phyloP scores from a whole-genome alignment of 2,797 vertebrate species.

The Podarcis lilfordi region DNA sequence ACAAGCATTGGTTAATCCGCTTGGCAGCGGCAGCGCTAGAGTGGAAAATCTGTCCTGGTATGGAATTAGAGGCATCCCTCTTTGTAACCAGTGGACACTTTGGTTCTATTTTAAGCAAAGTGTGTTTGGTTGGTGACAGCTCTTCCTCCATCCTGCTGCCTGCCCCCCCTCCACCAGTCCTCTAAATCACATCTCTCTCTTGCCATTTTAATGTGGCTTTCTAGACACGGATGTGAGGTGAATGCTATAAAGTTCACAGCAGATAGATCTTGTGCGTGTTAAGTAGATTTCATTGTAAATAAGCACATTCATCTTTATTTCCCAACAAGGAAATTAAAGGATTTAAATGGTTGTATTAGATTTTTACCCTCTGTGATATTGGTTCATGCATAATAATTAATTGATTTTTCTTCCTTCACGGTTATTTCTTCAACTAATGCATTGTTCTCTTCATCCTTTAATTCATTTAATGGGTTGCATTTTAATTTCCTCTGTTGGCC shows the following conservation, averaged over 20 bases:
- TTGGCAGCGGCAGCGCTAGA: too few species aligned
- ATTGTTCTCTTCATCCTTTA: slow-evolving; percentile 29
- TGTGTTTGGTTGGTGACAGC: neutral
- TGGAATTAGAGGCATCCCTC: neutral
- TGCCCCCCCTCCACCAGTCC: too few species aligned
- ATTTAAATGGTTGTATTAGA: slow-evolving; percentile 41
- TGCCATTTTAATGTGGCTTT: slow-evolving; percentile 22
- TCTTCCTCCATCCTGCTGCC: neutral
- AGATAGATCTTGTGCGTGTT: slow-evolving; percentile 4
- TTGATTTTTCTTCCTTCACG: slow-evolving; percentile 27
- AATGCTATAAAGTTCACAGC: slow-evolving; percentile 3
- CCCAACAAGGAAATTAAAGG: slow-evolving; percentile 32
- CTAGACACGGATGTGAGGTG: slow-evolving; percentile 15
- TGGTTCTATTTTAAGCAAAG: neutral
- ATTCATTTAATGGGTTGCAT: slow-evolving; percentile 22
- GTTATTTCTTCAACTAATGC: slow-evolving; percentile 15
- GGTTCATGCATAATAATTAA: slow-evolving; percentile 49
- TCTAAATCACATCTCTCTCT: neutral
- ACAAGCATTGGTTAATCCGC: too few species aligned
- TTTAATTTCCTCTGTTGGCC: slow-evolving; percentile 29
- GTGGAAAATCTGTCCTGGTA: neutral
- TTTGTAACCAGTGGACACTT: neutral
- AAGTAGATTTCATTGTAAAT: slow-evolving; percentile 36
- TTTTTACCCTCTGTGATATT: slow-evolving; percentile 29
- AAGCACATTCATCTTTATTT: slow-evolving; percentile 40